These are phyloP conservation scores for Brachyopa scutellaris DNA, from an alignment of 2,888 invertebrate species.

Conservation along the genomic window DNA sequence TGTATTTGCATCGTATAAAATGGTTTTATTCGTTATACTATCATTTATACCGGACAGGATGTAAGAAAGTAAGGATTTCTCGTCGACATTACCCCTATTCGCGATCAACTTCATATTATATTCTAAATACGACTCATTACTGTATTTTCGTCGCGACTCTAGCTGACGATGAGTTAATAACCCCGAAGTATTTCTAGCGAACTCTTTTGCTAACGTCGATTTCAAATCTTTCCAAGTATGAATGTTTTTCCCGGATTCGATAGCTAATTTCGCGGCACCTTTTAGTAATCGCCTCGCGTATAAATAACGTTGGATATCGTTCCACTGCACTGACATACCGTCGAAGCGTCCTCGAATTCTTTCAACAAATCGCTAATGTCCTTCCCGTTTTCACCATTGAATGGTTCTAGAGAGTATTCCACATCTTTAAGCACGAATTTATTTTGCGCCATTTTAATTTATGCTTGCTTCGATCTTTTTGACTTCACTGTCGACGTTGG, in stretches of 20 bases:
- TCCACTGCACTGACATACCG: slow-evolving; percentile 19
- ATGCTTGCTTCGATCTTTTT: background rate
- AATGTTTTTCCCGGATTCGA: slow-evolving; percentile 11
- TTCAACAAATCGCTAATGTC: background rate
- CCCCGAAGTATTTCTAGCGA: background rate
- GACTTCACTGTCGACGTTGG: background rate
- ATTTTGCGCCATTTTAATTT: slow-evolving; percentile 17
- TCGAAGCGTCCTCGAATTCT: slow-evolving; percentile 18
- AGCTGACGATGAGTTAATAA: slow-evolving; percentile 22
- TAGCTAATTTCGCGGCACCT: slow-evolving; percentile 38
- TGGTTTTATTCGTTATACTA: slow-evolving; percentile 19
- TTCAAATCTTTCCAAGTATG: slow-evolving; percentile 23
- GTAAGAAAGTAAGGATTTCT: slow-evolving; percentile 24
- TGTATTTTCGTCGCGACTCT: slow-evolving; percentile 13
- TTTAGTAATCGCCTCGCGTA: slow-evolving; percentile 20
- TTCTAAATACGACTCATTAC: slow-evolving; percentile 13
- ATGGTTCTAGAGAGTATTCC: slow-evolving; percentile 39
- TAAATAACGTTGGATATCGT: slow-evolving; percentile 24
- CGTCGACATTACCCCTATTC: slow-evolving; percentile 30
- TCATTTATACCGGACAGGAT: slow-evolving; percentile 33
- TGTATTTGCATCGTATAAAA: slow-evolving; percentile 25
- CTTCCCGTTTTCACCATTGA: slow-evolving; percentile 37
- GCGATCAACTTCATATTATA: slow-evolving; percentile 28
- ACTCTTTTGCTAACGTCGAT: slow-evolving; percentile 4
- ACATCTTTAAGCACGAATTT: slow-evolving; percentile 48